phyloP scores from a whole-genome alignment of 2,113 vertebrate species.

The Oryzias curvinotus region DNA sequence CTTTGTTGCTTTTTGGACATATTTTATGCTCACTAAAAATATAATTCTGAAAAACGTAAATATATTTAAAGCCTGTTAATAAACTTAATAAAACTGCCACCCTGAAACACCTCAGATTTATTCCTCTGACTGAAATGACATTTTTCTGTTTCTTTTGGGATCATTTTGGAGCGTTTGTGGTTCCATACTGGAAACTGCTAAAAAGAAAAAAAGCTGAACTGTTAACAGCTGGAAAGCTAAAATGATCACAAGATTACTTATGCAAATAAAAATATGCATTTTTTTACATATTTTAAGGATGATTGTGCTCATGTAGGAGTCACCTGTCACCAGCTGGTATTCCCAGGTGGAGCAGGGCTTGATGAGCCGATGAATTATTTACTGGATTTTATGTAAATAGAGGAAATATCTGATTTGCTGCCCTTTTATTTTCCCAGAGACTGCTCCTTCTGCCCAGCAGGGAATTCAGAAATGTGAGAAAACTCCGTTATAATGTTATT shows the following conservation, averaged over 20 bases:
- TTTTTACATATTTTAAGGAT: slow-evolving; percentile 9
- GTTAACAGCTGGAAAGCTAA: neutral
- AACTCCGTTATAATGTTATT: neutral
- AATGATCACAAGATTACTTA: slow-evolving; percentile 9
- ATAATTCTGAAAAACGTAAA: too few species aligned
- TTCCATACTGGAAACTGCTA: neutral
- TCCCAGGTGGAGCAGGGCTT: slow-evolving; percentile 19
- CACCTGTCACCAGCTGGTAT: slow-evolving; percentile 36
- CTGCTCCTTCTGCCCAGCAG: slow-evolving; percentile 13
- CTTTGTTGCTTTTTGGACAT: too few species aligned
- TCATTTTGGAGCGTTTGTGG: neutral
- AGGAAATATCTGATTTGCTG: slow-evolving; percentile 19
- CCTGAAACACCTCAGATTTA: too few species aligned
- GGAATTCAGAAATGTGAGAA: slow-evolving; percentile 4
- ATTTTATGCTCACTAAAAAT: too few species aligned
- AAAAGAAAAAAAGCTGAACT: neutral
- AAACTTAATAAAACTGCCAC: too few species aligned
- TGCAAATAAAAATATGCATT: slow-evolving; percentile 13
- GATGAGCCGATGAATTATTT: slow-evolving; percentile 56
- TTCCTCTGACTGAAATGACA: neutral
- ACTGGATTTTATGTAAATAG: slow-evolving; percentile 52
- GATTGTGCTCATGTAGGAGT: slow-evolving; percentile 1
- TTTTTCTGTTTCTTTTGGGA: too few species aligned
- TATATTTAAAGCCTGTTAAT: too few species aligned
- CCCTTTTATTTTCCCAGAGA: neutral